These are phyloP conservation scores for Aphelocoma californica DNA, from an alignment of 2,797 vertebrate species.

Conservation along the genomic window DNA sequence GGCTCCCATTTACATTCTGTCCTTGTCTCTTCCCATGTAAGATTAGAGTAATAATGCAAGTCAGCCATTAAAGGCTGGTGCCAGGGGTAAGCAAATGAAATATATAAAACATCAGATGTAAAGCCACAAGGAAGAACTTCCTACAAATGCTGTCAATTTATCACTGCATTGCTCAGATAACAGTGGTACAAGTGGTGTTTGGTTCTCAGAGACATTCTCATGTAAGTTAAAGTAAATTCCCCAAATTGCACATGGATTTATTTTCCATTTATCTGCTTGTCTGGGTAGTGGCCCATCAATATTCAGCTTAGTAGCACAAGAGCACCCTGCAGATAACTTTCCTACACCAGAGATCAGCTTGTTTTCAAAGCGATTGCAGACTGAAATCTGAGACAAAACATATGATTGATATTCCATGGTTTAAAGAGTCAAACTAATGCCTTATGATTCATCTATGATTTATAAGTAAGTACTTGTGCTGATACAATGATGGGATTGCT, in stretches of 20 bases:
- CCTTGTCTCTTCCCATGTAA: not conserved
- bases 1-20: not conserved
- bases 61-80: not conserved
- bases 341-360: not conserved
- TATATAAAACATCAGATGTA: not conserved
- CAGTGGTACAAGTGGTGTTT: not conserved
- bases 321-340: not conserved
- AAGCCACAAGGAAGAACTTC: not conserved
- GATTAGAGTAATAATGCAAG: not conserved
- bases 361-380: not conserved
- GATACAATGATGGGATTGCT: not conserved
- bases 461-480: not conserved
- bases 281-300: not conserved
- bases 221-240: not conserved
- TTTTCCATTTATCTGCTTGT: not conserved
- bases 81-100: not conserved
- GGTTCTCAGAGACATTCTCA: not conserved
- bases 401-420: not conserved
- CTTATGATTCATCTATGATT: constrained; percentile 35
- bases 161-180: not conserved
- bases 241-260: not conserved
- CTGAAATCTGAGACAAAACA: constrained; percentile 10
- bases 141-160: not conserved
- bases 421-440: not conserved
- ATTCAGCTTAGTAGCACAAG: not conserved